Evolutionary conservation across 30 jellyfish, hydroid and myxozoan genomes (phyloP), one percentile per base, ranked within the genome.

Genomic region (Phacellophora camtschatica): DNA sequence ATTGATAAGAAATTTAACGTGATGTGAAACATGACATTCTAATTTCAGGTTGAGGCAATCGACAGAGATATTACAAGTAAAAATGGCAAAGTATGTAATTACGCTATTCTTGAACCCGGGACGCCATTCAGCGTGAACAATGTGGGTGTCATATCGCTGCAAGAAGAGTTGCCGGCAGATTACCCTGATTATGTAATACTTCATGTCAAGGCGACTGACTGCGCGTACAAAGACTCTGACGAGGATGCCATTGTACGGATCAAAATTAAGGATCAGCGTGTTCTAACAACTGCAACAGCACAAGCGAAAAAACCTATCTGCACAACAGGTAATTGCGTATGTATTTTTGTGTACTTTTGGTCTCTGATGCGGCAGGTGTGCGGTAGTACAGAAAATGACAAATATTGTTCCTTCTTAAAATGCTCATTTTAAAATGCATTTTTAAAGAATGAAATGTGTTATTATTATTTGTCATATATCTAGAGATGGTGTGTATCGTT

Each of bases 201-300:
- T 28, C 87, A 73, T 33, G 86, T 84, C 73, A 71, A 74, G 36
- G 95, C 95, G 27, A 59, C 88, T 3, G 95, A 84, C 27, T 84
- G 95, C 27, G 79, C 73, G 3, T 27, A 46, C 50, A 72, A 56
- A 34, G 80, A 28, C 19, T 84, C 95, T 10, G 86, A 73, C 25
- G 95, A 71, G 4, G 84, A 84, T 72, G 89, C 88, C 39, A 88
- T 84, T 48, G 88, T 84, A 31, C 62, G 68, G 55, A 77, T 84
- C 61, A 70, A 36, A 50, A 71, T 84, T 1, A 84, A 48, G 50
- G 68, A 61, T 31, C 46, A 35, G 35, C 53, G 43, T 20, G 34
- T 49, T 22, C 31, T 41, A 16, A 24, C 67, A 20, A 27, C 88
- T 10, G 31, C 71, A 45, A 5, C 79, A 0, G 35, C 71, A 16